Percentiles rank a stretch among this genome's conserved stretches.
Evolutionary conservation across 2,113 vertebrate species (phyloP).

Genomic region (Sapajus apella): DNA sequence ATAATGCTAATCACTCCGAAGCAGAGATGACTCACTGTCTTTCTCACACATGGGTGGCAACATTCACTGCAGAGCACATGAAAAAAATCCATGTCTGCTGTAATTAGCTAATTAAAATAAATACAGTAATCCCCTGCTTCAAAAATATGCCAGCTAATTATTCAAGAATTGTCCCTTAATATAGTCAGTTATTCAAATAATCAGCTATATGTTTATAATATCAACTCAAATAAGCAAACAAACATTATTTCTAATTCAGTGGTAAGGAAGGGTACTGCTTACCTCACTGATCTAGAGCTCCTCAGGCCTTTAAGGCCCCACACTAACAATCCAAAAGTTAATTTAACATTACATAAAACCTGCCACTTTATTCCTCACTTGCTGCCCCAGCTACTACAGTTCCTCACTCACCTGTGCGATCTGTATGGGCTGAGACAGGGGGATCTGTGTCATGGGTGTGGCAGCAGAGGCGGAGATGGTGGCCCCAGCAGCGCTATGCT

Average conservation of each 20-base stretch:
- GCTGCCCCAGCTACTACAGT: rapidly evolving
- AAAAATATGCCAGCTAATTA: slow-evolving; percentile 77
- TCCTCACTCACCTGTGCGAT: slow-evolving; percentile 90
- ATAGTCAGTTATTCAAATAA: slow-evolving; percentile 77
- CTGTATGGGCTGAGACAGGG: slow-evolving; percentile 98
- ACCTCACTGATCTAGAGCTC: not conserved
- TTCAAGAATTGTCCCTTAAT: slow-evolving; percentile 78
- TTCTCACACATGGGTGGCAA: not conserved
- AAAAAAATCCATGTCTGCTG: slow-evolving; percentile 51
- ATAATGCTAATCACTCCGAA: not conserved
- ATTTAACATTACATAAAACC: not conserved
- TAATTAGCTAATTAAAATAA: slow-evolving; percentile 83
- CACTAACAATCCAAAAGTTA: not conserved
- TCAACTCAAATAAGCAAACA: slow-evolving; percentile 69
- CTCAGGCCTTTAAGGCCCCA: not conserved
- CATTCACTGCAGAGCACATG: not conserved
- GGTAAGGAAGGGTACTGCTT: not conserved
- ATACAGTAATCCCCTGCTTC: slow-evolving; percentile 72
- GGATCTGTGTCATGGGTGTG: slow-evolving; percentile 97
- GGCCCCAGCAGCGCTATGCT: slow-evolving; percentile 96
- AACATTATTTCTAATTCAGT: slow-evolving; percentile 37
- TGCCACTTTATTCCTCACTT: not conserved
- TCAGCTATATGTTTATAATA: slow-evolving; percentile 74
- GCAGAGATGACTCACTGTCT: not conserved
- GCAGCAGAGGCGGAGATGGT: slow-evolving; percentile 99